Evolutionary conservation across 2,797 vertebrate genomes (phyloP).

Genomic region (Lindbergichthys nudifrons): DNA sequence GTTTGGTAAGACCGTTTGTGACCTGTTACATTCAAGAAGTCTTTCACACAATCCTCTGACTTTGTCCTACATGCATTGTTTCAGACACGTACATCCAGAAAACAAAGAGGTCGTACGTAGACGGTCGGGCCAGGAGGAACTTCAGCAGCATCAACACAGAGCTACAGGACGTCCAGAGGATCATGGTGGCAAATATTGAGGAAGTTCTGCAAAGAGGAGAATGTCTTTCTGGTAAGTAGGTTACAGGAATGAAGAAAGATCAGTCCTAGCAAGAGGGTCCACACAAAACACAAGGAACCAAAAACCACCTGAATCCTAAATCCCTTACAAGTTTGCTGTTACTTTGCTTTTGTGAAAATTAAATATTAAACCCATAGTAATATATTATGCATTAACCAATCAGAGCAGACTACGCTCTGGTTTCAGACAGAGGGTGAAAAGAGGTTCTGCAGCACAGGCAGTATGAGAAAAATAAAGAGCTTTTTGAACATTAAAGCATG

Average conservation of each 20-base stretch:
- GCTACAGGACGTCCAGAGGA: slow-evolving; percentile 94
- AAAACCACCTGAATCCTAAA: neutral
- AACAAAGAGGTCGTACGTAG: slow-evolving; percentile 92
- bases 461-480: too few species aligned
- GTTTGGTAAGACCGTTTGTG: slow-evolving; percentile 86
- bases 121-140: slow-evolving; percentile 92
- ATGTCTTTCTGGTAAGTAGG: slow-evolving; percentile 88
- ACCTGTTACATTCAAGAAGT: neutral
- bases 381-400: too few species aligned
- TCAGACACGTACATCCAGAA: slow-evolving; percentile 97
- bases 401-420: too few species aligned
- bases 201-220: slow-evolving; percentile 95
- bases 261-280: neutral
- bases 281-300: neutral
- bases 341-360: neutral
- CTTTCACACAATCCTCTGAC: neutral
- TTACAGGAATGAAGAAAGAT: neutral
- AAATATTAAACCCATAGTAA: neutral
- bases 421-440: too few species aligned
- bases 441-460: too few species aligned
- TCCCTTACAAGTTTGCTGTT: neutral
- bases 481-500: too few species aligned
- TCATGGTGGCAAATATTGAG: slow-evolving; percentile 97
- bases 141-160: slow-evolving; percentile 93
- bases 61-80: neutral